Evolutionary conservation across 23 tunicate genomes (phyloP), one percentile per base, ranked within the genome.

Genomic region (Corella eumyota): DNA sequence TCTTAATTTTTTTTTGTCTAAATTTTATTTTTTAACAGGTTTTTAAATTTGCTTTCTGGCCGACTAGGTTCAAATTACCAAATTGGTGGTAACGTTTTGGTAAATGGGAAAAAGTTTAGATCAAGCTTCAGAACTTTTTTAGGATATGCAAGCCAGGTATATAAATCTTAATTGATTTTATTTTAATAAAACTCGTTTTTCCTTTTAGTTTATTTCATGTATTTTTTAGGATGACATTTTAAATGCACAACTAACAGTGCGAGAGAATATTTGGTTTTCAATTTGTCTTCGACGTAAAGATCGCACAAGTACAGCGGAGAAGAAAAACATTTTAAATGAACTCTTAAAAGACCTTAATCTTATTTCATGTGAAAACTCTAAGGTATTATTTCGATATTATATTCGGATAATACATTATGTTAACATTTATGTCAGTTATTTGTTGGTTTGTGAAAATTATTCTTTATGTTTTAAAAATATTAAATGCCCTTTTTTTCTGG

Each of bases 221-320:
- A 36, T 15, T 30, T 60, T 60, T 26, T 25, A 73, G 79, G 61
- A 62, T 26, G 79, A 73, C 32, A 34, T 62, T n/a, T 64, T 73
- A 35, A 73, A 64, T 47, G 71, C 79, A 7, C 30, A 31, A 19
- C 27, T 73, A 25, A 73, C 79, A 19, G 79, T 73, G 49, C 62
- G 79, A 22, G 70, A 73, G 25, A 70, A 73, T 24, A 21, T 73
- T 28, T 73, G 71, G 72, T 73, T 32, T 64, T 52, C 79, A 30
- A 55, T 73, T 45, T 66, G 72, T 46, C 35, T 73, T 3, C 62
- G 79, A 9, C 36, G 71, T 9, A 34, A 46, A 28, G 70, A 35
- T 0, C 15, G 33, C 11, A 0, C 53, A 4, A 36, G 30, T 31
- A 34, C 32, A 21, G 32, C 33, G 6, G 62, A 73, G 50, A 34